Evolutionary conservation across 2,888 invertebrate genomes (phyloP).

Genomic region (Oscheius sp.): DNA sequence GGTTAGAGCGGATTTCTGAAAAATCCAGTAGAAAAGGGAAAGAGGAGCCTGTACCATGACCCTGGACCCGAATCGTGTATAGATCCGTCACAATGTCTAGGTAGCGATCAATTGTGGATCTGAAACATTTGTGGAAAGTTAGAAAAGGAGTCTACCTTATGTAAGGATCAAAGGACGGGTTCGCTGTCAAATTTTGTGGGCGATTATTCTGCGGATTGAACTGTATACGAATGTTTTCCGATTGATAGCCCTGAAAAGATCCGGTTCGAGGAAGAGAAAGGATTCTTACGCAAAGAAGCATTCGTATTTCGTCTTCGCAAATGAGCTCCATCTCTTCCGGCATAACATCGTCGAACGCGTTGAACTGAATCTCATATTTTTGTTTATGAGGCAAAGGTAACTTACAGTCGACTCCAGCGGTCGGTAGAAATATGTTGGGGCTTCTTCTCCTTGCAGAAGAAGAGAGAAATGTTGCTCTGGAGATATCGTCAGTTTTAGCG

Average conservation of each 20-base stretch:
- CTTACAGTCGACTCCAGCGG: conserved; percentile 6
- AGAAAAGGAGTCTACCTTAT: conserved; percentile 7
- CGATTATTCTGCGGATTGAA: conserved; percentile 2
- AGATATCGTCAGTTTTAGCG: not conserved
- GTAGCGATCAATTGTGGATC: conserved; percentile 27
- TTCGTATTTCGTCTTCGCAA: conserved; percentile 25
- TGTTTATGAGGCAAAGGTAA: not conserved
- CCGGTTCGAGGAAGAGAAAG: not conserved
- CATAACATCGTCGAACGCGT: conserved; percentile 19
- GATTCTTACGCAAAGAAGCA: conserved; percentile 25
- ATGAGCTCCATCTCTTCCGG: conserved; percentile 32
- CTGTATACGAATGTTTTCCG: conserved; percentile 27
- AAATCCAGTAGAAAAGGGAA: not conserved
- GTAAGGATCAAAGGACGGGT: conserved; percentile 30
- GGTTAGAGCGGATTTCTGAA: conserved; percentile 9
- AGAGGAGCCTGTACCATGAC: conserved; percentile 8
- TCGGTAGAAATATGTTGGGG: conserved; percentile 7
- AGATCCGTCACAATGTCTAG: conserved; percentile 25
- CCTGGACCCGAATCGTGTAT: conserved; percentile 15
- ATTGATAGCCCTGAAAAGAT: conserved; percentile 13
- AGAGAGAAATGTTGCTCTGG: not conserved
- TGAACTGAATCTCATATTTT: conserved; percentile 1
- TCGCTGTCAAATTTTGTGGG: not conserved
- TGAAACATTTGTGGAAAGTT: not conserved
- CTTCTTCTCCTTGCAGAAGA: not conserved